phyloP scores from a whole-genome alignment of 2,113 vertebrate genomes.

The Pachyramphus minor region DNA sequence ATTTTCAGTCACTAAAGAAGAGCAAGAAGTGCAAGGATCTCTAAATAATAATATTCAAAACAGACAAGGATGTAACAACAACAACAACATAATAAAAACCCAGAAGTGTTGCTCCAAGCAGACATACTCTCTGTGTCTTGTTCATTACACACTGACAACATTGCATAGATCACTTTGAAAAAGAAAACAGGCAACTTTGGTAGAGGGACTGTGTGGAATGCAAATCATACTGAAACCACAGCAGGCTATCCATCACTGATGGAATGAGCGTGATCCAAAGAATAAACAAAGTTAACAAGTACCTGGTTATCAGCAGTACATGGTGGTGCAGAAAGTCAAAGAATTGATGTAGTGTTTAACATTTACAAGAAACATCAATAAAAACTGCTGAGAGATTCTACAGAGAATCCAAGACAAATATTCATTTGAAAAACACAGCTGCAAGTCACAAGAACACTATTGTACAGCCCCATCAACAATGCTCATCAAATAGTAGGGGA shows the following conservation, averaged over 20 bases:
- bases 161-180: background rate
- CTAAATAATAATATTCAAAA: background rate
- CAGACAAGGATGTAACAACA: background rate
- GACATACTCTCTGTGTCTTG: background rate
- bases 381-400: slow-evolving; percentile 47
- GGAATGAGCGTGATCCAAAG: background rate
- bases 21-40: background rate
- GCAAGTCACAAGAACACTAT: slow-evolving; percentile 44
- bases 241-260: background rate
- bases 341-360: slow-evolving; percentile 43
- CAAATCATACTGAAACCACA: background rate
- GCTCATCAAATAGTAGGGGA: background rate
- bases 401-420: slow-evolving; percentile 54
- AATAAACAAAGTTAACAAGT: slow-evolving; percentile 37
- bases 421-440: slow-evolving; percentile 61
- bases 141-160: background rate
- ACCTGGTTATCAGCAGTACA: slow-evolving; percentile 36
- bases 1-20: background rate
- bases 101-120: background rate
- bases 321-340: slow-evolving; percentile 6
- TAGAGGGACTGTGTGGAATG: background rate
- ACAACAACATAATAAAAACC: background rate
- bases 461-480: slow-evolving; percentile 37
- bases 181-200: background rate
- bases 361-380: slow-evolving; percentile 47